These are phyloP conservation scores for Pygmarrhopalites habei DNA, from an alignment of 1,140 invertebrate species.

Conservation along the genomic window DNA sequence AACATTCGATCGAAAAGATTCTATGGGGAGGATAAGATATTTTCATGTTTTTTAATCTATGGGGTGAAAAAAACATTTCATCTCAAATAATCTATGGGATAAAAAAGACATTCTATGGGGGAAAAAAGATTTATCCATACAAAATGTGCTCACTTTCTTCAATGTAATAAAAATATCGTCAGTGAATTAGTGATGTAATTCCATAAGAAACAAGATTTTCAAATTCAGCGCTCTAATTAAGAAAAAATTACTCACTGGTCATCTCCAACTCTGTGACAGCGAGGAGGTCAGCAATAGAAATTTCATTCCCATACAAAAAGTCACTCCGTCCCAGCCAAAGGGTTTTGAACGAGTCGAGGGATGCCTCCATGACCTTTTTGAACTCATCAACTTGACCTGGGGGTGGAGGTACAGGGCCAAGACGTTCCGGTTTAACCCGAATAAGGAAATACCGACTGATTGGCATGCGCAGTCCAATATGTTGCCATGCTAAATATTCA, in stretches of 20 bases:
- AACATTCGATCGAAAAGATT: too few species aligned
- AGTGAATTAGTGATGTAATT: too few species aligned
- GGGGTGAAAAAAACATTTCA: too few species aligned
- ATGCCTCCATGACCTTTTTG: slow-evolving; percentile 39
- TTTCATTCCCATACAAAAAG: slow-evolving; percentile 59
- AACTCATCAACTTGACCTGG: slow-evolving; percentile 40
- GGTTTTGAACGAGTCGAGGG: slow-evolving; percentile 45
- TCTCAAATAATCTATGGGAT: too few species aligned
- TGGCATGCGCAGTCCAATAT: slow-evolving; percentile 59
- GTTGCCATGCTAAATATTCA: slow-evolving; percentile 83
- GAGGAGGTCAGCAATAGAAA: slow-evolving; percentile 70
- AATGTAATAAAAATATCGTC: too few species aligned
- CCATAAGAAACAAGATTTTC: too few species aligned
- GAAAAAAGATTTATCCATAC: too few species aligned
- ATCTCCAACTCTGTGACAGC: slow-evolving; percentile 71
- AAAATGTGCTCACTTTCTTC: too few species aligned
- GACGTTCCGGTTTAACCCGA: slow-evolving; percentile 44
- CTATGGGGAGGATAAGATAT: too few species aligned
- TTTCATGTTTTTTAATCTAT: too few species aligned
- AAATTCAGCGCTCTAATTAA: too few species aligned
- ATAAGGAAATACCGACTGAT: slow-evolving; percentile 62
- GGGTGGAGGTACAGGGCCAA: slow-evolving; percentile 40
- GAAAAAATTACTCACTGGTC: neutral
- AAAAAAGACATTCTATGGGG: too few species aligned
- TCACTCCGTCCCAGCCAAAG: slow-evolving; percentile 48